Base-by-base conservation (phyloP, 2,113 vertebrate genomes). In the Hydrochoerus hydrochaeris region DNA sequence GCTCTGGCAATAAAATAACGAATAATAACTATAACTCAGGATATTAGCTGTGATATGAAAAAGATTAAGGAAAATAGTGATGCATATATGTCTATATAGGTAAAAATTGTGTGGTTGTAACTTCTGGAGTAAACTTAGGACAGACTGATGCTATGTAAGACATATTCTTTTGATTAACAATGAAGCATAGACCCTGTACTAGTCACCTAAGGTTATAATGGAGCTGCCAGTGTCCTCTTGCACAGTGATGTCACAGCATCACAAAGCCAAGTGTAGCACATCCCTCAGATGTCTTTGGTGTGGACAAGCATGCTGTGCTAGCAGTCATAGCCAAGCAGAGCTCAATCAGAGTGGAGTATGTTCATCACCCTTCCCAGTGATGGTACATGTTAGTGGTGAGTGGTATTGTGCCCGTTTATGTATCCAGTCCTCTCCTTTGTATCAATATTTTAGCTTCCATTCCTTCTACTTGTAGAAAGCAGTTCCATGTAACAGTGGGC, bases 1-100 rank as follows among this genome's bases (percentile, higher is more conserved):
- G 19, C 57, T 90, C 49, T 95, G 38, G 12, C 19, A 54, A 94
- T 81, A 57, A 90, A 82, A 82, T 96, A 83, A 86, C 90, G 46
- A 89, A 67, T 71, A 60, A 91, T 69, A 91, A 60, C 11, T 78
- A 17, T 69, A 88, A 62, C 20, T 60, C 81, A 88, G 24, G 2
- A 94, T 85, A 62, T 22, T 82, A 52, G 3, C 32, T 80, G 58
- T 89, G 52, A 52, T 91, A 85, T 75, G 69, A 67, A 86, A 52
- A 95, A 81, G 11, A 32, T 88, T 46, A 88, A 93, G 24, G 57
- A 65, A n/a, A 65, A 67, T 41, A 90, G 19, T 81, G 65, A 11
- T 2, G 44, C 28, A 75, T 17, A 30, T 60, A 19, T 38, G 35
- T 13, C 20, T 16, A 41, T 7, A 30, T 89, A 82, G 30, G 7